These are phyloP conservation scores for Oenanthe oenanthe DNA, from an alignment of 2,113 vertebrate genomes.

Conservation along the genomic window DNA sequence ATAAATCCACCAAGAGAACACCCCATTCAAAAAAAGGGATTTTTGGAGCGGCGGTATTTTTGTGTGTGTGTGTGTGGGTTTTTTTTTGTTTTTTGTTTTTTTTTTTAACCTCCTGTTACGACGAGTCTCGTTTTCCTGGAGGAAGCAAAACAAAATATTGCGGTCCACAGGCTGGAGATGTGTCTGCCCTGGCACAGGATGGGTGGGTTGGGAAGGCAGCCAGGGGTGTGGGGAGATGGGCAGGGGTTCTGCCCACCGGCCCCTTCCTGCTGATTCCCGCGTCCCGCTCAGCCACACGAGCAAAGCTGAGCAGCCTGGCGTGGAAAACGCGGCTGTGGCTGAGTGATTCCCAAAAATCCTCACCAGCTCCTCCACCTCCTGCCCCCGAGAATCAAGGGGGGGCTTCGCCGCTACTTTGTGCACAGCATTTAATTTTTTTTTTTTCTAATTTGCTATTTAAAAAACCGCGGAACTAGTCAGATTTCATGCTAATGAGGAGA, in stretches of 20 bases:
- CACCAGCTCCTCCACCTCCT: background rate
- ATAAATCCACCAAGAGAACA: background rate
- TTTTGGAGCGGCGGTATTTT: background rate
- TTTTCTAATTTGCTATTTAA: slow-evolving; percentile 29
- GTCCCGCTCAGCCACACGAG: background rate
- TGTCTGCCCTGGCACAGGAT: fast-evolving
- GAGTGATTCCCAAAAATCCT: background rate
- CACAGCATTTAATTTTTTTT: background rate
- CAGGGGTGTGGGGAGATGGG: background rate
- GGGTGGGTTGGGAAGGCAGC: background rate
- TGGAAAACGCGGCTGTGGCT: background rate
- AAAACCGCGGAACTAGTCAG: slow-evolving; percentile 49
- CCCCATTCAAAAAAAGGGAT: background rate
- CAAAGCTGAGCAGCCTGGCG: background rate
- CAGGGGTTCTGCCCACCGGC: background rate
- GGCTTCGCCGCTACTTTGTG: background rate
- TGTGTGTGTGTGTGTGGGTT: too few species aligned
- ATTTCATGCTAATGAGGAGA: slow-evolving; percentile 70
- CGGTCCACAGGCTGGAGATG: fast-evolving
- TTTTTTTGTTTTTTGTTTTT: background rate
- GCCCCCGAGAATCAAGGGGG: background rate
- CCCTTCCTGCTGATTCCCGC: background rate
- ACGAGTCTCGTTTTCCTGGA: background rate
- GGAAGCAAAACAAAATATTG: background rate
- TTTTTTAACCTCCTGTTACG: background rate